phyloP scores from a whole-genome alignment of 2,113 vertebrate species.

The Plestiodon gilberti region DNA sequence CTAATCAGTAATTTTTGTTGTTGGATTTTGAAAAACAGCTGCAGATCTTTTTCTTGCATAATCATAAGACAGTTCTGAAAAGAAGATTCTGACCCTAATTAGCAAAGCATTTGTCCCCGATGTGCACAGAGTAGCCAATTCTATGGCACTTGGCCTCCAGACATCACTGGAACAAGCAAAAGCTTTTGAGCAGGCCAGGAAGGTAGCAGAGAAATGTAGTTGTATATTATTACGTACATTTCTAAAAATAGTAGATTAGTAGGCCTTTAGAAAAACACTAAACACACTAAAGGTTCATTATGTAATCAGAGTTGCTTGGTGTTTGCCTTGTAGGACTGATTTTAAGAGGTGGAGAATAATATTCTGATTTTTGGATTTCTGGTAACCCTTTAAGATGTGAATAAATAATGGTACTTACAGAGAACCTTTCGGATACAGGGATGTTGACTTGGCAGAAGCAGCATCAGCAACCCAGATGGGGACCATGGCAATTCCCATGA shows the following conservation, averaged over 20 bases:
- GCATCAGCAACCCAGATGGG: background rate
- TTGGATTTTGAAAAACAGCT: background rate
- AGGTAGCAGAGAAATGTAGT: accelerated
- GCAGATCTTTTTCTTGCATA: background rate
- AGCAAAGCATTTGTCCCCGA: background rate
- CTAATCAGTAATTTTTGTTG: background rate
- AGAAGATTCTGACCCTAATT: background rate
- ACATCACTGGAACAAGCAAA: background rate
- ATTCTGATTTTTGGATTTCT: background rate
- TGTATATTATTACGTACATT: background rate
- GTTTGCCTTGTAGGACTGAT: background rate
- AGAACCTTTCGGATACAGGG: background rate
- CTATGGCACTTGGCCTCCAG: background rate
- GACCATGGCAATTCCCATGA: background rate
- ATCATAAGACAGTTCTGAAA: background rate
- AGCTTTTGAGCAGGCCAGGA: background rate
- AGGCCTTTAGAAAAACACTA: background rate
- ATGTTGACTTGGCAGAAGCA: background rate
- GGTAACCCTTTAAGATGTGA: background rate
- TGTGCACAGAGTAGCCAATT: background rate
- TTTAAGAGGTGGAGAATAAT: background rate
- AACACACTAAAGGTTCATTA: background rate
- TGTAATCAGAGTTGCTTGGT: background rate
- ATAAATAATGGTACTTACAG: background rate
- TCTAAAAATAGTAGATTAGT: background rate